Evolutionary conservation across 2,113 vertebrate species (phyloP).

Genomic region (Dendropsophus ebraccatus): DNA sequence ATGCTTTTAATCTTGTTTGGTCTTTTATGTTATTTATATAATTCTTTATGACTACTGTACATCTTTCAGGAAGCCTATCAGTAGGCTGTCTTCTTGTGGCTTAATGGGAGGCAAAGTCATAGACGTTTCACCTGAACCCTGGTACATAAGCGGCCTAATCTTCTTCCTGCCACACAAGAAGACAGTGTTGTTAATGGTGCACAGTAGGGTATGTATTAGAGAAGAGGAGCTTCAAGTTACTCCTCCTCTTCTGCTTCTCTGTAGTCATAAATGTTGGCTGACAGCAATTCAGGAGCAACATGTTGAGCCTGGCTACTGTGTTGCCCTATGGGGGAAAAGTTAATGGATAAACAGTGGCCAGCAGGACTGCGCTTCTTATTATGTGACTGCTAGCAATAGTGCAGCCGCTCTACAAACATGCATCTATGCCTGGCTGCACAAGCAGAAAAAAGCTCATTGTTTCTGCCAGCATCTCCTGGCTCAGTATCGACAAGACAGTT

Average conservation of each 20-base stretch:
- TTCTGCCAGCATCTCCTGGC: constrained; percentile 48
- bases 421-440: constrained; percentile 46
- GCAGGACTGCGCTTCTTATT: not conserved
- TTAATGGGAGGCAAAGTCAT: too few relatives aligned
- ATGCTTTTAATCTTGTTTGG: too few relatives aligned
- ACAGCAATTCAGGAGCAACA: not conserved
- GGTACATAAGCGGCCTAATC: too few relatives aligned
- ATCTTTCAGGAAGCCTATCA: too few relatives aligned
- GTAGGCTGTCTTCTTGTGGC: too few relatives aligned
- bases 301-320: not conserved
- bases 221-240: not conserved
- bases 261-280: not conserved
- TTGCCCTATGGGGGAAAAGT: not conserved
- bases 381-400: not conserved
- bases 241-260: not conserved
- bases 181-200: not conserved
- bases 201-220: not conserved
- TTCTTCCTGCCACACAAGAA: too few relatives aligned
- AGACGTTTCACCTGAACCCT: too few relatives aligned
- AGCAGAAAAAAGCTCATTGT: constrained; percentile 49
- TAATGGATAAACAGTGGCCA: not conserved
- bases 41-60: too few relatives aligned
- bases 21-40: too few relatives aligned
- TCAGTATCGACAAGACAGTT: constrained; percentile 53
- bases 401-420: constrained; percentile 29